Percentiles rank a stretch among this genome's conserved stretches.
Conservation (phyloP, 2,113 vertebrate genomes). For the Thamnophis sirtalis region DNA sequence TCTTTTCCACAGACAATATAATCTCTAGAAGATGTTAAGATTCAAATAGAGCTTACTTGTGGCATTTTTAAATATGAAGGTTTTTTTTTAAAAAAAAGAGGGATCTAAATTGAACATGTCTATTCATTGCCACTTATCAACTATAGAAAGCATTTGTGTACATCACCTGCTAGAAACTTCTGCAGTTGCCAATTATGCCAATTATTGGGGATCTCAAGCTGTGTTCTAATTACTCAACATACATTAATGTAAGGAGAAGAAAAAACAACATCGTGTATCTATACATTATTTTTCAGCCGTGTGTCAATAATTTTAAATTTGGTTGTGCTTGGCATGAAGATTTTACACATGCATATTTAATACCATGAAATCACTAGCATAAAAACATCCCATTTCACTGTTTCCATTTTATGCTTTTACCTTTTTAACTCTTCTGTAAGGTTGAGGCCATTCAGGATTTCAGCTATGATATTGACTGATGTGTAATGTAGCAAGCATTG, state of each 20-base stretch:
- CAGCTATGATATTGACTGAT: background rate
- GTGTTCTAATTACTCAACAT: background rate
- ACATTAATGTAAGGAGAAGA: background rate
- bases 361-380: too few species aligned
- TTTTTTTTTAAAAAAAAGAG: background rate
- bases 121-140: background rate
- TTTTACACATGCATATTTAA: background rate
- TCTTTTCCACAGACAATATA: background rate
- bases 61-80: background rate
- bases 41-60: background rate
- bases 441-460: background rate
- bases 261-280: background rate
- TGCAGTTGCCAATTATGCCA: background rate
- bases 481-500: background rate
- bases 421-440: background rate
- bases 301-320: background rate
- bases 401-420: background rate
- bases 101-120: background rate
- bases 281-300: too few species aligned
- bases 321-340: background rate
- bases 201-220: background rate
- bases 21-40: background rate
- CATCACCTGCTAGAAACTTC: background rate
- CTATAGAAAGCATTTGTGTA: background rate
- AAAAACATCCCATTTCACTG: background rate